Conservation (phyloP, 2,797 vertebrate species). For the Huso huso region DNA sequence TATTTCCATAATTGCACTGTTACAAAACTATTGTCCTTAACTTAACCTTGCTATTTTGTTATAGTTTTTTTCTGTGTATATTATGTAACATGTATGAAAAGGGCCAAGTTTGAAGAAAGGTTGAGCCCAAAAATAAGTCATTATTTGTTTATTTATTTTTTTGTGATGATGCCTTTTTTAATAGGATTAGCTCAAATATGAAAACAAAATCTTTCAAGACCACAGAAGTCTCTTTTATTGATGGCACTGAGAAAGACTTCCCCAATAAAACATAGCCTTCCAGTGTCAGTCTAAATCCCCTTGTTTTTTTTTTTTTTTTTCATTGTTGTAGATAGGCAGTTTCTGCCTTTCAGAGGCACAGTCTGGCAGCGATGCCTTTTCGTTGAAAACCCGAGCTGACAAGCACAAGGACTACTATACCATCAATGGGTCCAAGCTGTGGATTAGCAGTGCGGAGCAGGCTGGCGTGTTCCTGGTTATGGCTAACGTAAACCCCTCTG, state of each 20-base stretch:
- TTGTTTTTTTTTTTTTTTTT: slow-evolving; percentile 17
- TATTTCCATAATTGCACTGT: too few species aligned
- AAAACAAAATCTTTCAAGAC: too few species aligned
- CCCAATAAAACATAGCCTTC: neutral
- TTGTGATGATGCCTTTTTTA: too few species aligned
- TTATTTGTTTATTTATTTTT: neutral
- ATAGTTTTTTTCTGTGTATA: too few species aligned
- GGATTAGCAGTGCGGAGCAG: slow-evolving; percentile 82
- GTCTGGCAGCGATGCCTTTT: slow-evolving; percentile 86
- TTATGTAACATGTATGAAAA: slow-evolving; percentile 10
- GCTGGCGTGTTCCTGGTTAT: slow-evolving; percentile 89
- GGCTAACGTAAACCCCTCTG: slow-evolving; percentile 72
- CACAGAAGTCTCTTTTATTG: too few species aligned
- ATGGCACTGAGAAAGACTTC: too few species aligned
- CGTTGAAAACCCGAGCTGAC: slow-evolving; percentile 85
- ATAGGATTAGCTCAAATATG: too few species aligned
- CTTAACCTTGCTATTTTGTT: too few species aligned
- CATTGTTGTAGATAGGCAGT: slow-evolving; percentile 66
- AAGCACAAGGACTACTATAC: slow-evolving; percentile 80
- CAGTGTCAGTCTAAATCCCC: neutral
- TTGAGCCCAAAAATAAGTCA: neutral
- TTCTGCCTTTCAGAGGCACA: slow-evolving; percentile 87
- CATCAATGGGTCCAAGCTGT: slow-evolving; percentile 95
- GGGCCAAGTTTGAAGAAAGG: slow-evolving; percentile 8
- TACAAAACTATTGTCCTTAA: too few species aligned